Evolutionary conservation across 1,140 invertebrate species (phyloP), one percentile per base, ranked within the genome.

Genomic region (Manduca sexta): DNA sequence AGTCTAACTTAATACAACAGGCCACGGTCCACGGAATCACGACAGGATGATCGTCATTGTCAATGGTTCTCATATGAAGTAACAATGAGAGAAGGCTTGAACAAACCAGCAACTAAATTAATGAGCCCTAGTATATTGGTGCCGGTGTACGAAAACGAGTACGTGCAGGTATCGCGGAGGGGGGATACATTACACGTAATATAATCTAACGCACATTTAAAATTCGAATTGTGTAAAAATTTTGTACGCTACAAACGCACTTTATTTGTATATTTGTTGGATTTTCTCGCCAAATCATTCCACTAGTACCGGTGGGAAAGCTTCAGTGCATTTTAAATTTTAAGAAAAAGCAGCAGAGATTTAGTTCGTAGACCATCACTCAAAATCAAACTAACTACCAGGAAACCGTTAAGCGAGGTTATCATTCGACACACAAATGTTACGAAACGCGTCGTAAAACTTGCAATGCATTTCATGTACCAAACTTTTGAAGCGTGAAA

Each of bases 331-430:
- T 54, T 62, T 64, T 48, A 31, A 59, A 67, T 68, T 69, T 65
- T 60, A 61, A 73, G 61, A 74, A 60, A 49, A 84, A 81, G 75
- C 70, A 66, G 69, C 64, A 71, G 48, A 74, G 59, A 75, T 82
- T 74, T 72, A 74, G 71, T 73, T 75, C 47, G 47, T 73, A 73
- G 69, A 73, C 65, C 72, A 81, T 57, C 72, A 83, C 74, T 77
- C 70, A 72, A 77, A 70, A 69, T 60, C 68, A 71, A 66, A 67
- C 69, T 74, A 84, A 71, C 74, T 82, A 84, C 78, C 71, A 66
- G 51, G 58, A 78, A 66, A 70, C 62, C 69, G 68, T 70, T 59
- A 82, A 84, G 78, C 80, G 69, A 73, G 69, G 72, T 81, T 78
- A 80, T 76, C 58, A 60, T 63, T 65, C 45, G 53, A 63, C 60